Evolutionary conservation across 2,113 vertebrate genomes (phyloP).

Genomic region (Rhinoderma darwinii): DNA sequence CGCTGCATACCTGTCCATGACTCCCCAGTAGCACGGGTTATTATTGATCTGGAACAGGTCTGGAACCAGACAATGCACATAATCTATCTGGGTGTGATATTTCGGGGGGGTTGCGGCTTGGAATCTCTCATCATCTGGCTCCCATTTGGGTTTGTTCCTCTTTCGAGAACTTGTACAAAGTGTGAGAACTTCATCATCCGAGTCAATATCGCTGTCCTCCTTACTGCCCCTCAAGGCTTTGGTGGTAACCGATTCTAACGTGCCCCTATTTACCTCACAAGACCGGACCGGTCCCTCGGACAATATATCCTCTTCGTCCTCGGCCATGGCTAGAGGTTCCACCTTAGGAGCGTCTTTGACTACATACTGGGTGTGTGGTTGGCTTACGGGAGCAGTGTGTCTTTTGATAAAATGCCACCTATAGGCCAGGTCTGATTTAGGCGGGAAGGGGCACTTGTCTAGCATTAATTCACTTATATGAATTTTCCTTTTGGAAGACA

Average conservation of each 20-base stretch:
- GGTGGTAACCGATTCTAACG: conserved; percentile 62
- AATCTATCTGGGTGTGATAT: conserved; percentile 82
- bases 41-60: conserved; percentile 97
- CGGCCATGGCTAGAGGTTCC: conserved; percentile 62
- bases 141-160: conserved; percentile 81
- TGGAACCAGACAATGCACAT: conserved; percentile 88
- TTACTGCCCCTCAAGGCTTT: conserved; percentile 66
- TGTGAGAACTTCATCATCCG: conserved; percentile 74
- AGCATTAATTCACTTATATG: conserved; percentile 95
- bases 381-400: conserved; percentile 74
- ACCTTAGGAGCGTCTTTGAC: conserved; percentile 61
- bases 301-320: conserved; percentile 61
- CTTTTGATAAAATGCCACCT: conserved; percentile 95
- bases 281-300: conserved; percentile 66
- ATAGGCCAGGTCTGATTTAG: conserved; percentile 88
- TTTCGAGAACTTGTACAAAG: conserved; percentile 77
- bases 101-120: conserved; percentile 73
- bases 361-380: conserved; percentile 73
- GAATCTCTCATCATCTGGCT: conserved; percentile 73
- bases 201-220: conserved; percentile 87
- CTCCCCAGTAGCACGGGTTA: conserved; percentile 95
- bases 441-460: conserved; percentile 93
- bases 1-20: conserved; percentile 92
- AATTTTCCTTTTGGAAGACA: conserved; percentile 92
- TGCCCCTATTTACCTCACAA: conserved; percentile 61